Base-by-base conservation (phyloP, 1,140 invertebrate species). In the Eueides isabella region DNA sequence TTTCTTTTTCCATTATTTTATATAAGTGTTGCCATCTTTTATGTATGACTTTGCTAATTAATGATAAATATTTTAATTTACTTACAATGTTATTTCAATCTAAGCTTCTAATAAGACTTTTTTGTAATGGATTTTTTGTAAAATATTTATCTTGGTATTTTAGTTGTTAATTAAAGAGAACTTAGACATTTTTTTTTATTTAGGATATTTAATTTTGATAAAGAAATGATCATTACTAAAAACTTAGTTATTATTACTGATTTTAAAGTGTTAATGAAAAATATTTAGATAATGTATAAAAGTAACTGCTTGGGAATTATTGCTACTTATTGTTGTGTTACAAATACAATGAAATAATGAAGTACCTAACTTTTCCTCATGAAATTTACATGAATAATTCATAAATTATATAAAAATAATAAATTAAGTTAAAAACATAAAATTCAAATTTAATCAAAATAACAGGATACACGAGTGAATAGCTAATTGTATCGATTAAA, bases 1-100 rank as follows among this genome's bases (percentile, higher is more conserved):
- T 88, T 86, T 88, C 86, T 88, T 84, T 38, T 80, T 65, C 48
- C 62, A 66, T 55, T 76, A 48, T 72, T 69, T 69, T 68, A 68
- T 65, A 72, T 29, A 31, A 38, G 67, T 28, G 48, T 69, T 55
- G 66, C 28, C 30, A 73, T 67, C 26, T 11, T 73, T 61, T 65
- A 61, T 72, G 55, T 29, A 61, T 67, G 26, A 38, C 26, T 68
- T 48, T 55, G 19, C 48, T 55, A 55, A 55, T 55, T 55, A 55
- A 26, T 55, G 11, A 26, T 55, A 55, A 55, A 55, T 55, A 55
- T 55, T 55, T 55, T 55, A 55, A 55, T 55, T 23, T 44, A n/a
- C n/a, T 23, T 9, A 5, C 11, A 7, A 19, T 55, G 19, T 26
- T 26, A 55, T 55, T 55, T 12, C 23, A 55, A 26, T 55, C 48